phyloP scores from a whole-genome alignment of 1,140 invertebrate species.

The Drosophila santomea region DNA sequence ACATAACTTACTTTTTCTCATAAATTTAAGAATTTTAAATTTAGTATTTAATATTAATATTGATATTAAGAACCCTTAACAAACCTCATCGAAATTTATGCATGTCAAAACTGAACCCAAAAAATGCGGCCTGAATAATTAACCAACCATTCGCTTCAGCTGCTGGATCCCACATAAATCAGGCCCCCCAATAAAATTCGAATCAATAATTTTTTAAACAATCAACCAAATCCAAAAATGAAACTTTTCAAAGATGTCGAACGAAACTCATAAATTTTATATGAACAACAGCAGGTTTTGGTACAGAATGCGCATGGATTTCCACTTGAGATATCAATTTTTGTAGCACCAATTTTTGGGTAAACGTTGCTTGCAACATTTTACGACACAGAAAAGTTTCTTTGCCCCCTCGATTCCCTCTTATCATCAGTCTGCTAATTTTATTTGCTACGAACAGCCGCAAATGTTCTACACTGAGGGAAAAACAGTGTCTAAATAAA shows the following conservation, averaged over 20 bases:
- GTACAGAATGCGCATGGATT: conserved; percentile 31
- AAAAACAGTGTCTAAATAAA: background rate
- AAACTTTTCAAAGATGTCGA: conserved; percentile 22
- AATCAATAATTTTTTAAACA: conserved; percentile 25
- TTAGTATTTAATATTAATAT: no score
- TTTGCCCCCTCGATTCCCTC: background rate
- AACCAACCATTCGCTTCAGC: conserved; percentile 2
- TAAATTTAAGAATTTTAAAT: background rate
- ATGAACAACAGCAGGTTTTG: conserved; percentile 29
- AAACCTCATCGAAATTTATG: conserved; percentile 1
- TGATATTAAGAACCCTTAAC: background rate
- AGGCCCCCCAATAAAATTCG: conserved; percentile 11
- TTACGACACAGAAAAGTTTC: conserved; percentile 39
- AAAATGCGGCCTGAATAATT: conserved; percentile 20
- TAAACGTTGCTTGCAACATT: conserved; percentile 28
- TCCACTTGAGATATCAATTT: conserved; percentile 36
- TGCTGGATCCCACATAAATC: conserved; percentile 7
- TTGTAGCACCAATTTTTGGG: conserved; percentile 16
- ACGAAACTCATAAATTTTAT: conserved; percentile 36
- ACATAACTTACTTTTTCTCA: no score
- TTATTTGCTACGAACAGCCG: conserved; percentile 19
- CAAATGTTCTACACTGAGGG: conserved; percentile 1
- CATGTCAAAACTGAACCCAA: background rate
- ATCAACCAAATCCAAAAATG: conserved; percentile 9
- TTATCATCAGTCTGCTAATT: conserved; percentile 22